Percentiles rank a stretch among this genome's conserved stretches.
These are phyloP conservation scores for Crotalus helleri DNA, from an alignment of 2,113 vertebrate genomes.

Conservation along the genomic window DNA sequence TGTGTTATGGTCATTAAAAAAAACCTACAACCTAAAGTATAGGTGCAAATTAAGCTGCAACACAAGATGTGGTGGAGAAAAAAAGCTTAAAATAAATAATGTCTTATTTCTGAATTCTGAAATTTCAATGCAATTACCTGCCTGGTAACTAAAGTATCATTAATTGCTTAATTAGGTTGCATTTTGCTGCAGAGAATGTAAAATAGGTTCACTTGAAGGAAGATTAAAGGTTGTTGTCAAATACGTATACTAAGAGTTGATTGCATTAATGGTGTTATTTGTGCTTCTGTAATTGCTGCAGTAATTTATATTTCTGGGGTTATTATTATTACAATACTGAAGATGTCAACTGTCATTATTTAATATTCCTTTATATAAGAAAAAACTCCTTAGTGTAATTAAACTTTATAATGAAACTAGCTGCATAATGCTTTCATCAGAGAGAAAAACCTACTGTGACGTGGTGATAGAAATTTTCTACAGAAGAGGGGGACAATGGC, in stretches of 20 bases:
- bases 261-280: conserved; percentile 48
- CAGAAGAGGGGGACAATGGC: not conserved
- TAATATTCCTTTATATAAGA: conserved; percentile 28
- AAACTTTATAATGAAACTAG: conserved; percentile 24
- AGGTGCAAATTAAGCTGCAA: not conserved
- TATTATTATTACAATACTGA: conserved; percentile 30
- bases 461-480: not conserved
- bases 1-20: not conserved
- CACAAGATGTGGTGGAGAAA: not conserved
- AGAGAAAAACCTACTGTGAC: conserved; percentile 10
- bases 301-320: conserved; percentile 40
- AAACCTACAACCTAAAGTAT: not conserved
- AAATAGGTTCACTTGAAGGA: conserved; percentile 42
- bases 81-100: conserved; percentile 27
- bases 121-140: conserved; percentile 50
- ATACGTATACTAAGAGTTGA: conserved; percentile 45
- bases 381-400: conserved; percentile 33
- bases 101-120: conserved; percentile 42
- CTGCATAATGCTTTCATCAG: conserved; percentile 1
- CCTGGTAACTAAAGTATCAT: conserved; percentile 44
- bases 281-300: conserved; percentile 45
- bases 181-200: conserved; percentile 36
- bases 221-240: conserved; percentile 56
- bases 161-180: conserved; percentile 53
- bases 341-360: conserved; percentile 45